A percentile compares a stretch with the other conserved stretches of the same genome.
These are phyloP conservation scores for Drosophila serrata DNA, from an alignment of 1,140 invertebrate genomes.

Conservation along the genomic window DNA sequence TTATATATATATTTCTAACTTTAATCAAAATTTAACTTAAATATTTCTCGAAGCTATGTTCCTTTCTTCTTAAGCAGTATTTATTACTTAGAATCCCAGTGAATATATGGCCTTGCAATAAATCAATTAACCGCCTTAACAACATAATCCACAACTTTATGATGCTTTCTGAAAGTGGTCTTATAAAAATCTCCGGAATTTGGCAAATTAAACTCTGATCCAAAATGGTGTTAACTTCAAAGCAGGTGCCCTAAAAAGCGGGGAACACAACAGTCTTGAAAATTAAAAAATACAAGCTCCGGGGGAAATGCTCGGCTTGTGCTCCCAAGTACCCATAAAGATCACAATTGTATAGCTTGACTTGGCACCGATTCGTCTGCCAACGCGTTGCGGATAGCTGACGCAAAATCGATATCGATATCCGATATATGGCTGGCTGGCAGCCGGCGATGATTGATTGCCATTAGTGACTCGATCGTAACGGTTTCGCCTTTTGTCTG, in stretches of 20 bases:
- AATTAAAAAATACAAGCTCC: constrained; percentile 43
- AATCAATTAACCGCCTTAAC: constrained; percentile 17
- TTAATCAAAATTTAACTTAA: no score
- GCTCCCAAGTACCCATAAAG: constrained; percentile 55
- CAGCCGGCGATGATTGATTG: constrained; percentile 66
- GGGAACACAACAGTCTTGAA: constrained; percentile 4
- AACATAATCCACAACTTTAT: constrained; percentile 23
- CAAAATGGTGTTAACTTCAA: constrained; percentile 34
- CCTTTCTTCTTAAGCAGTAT: neutral
- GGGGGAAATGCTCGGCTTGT: constrained; percentile 14
- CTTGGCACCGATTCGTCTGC: constrained; percentile 74
- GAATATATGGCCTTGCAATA: neutral
- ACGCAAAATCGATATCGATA: constrained; percentile 27
- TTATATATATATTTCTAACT: no score
- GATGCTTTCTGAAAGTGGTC: constrained; percentile 3
- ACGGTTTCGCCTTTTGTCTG: constrained; percentile 62
- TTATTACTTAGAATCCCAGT: neutral
- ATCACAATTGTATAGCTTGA: constrained; percentile 62
- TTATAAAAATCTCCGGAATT: constrained; percentile 24
- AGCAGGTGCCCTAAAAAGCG: constrained; percentile 36
- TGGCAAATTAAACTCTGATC: constrained; percentile 42
- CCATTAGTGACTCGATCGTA: constrained; percentile 57
- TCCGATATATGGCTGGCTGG: constrained; percentile 25
- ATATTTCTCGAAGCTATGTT: no score
- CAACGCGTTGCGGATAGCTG: constrained; percentile 42